Conservation (phyloP, 1,140 invertebrate genomes). For the Hypsibius dujardini region DNA sequence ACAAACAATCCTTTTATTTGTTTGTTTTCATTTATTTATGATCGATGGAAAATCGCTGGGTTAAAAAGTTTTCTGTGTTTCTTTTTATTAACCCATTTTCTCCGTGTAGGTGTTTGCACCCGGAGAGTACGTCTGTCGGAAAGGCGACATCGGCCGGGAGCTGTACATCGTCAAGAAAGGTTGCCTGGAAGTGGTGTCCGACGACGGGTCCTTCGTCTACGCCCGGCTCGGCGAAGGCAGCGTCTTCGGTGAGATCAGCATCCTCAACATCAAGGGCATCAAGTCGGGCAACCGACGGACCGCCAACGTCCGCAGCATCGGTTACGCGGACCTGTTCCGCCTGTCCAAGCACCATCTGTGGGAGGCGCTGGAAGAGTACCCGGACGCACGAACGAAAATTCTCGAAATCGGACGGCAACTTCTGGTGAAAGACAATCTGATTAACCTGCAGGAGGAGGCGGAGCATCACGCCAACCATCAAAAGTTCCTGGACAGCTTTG, state of each 20-base stretch:
- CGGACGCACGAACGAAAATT: slow-evolving; percentile 35
- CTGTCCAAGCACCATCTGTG: slow-evolving; percentile 38
- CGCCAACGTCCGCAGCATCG: slow-evolving; percentile 34
- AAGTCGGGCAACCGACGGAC: slow-evolving; percentile 36
- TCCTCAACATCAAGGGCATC: slow-evolving; percentile 52
- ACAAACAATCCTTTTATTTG: too few species aligned
- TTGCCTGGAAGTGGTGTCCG: too few species aligned
- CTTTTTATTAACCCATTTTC: too few species aligned
- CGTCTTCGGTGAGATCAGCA: slow-evolving; percentile 39
- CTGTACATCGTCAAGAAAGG: too few species aligned
- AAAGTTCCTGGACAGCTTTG: not conserved
- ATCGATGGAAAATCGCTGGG: too few species aligned
- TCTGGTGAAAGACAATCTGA: slow-evolving; percentile 69
- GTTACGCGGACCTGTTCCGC: slow-evolving; percentile 35
- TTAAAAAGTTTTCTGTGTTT: too few species aligned
- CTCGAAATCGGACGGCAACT: slow-evolving; percentile 72
- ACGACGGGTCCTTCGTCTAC: too few species aligned
- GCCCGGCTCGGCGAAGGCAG: too few species aligned
- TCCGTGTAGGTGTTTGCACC: too few species aligned
- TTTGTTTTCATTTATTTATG: too few species aligned
- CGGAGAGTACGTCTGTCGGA: too few species aligned
- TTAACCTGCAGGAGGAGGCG: slow-evolving; percentile 40
- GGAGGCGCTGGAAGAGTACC: slow-evolving; percentile 32
- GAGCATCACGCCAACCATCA: not conserved
- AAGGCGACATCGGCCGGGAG: too few species aligned